Evolutionary conservation across 2,113 vertebrate species (phyloP).

Genomic region (Puma concolor): DNA sequence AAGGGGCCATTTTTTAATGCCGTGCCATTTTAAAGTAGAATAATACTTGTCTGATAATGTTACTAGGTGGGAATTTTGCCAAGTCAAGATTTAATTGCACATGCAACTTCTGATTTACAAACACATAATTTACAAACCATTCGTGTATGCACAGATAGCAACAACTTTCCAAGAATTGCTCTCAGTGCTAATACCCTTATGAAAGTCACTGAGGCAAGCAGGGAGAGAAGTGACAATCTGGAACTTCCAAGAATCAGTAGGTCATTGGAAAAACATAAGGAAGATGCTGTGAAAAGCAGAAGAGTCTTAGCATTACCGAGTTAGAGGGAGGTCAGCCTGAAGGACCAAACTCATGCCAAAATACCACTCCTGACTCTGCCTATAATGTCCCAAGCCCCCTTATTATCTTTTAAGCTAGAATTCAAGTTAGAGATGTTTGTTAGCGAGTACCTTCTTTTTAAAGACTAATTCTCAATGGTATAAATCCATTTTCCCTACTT

Average conservation of each 20-base stretch:
- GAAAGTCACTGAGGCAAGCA: background rate
- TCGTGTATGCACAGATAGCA: background rate
- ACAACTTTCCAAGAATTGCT: background rate
- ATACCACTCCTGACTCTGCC: too few species aligned
- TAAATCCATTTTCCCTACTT: background rate
- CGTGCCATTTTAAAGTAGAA: background rate
- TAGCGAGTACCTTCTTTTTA: background rate
- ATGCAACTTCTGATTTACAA: background rate
- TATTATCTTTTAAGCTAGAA: background rate
- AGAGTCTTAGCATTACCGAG: background rate
- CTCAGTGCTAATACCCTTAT: fast-evolving
- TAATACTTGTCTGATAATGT: background rate
- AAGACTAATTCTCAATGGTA: background rate
- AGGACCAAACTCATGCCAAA: fast-evolving
- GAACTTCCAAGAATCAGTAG: background rate
- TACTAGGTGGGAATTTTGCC: background rate
- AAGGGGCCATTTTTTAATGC: background rate
- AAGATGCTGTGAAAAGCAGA: background rate
- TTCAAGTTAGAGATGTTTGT: background rate
- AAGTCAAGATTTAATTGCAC: background rate
- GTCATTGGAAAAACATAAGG: background rate
- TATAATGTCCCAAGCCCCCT: background rate
- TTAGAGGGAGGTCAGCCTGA: background rate
- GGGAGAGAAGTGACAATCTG: background rate
- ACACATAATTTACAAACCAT: background rate